Base-by-base conservation (phyloP, 2,888 invertebrate species). In the Gari tellinella region DNA sequence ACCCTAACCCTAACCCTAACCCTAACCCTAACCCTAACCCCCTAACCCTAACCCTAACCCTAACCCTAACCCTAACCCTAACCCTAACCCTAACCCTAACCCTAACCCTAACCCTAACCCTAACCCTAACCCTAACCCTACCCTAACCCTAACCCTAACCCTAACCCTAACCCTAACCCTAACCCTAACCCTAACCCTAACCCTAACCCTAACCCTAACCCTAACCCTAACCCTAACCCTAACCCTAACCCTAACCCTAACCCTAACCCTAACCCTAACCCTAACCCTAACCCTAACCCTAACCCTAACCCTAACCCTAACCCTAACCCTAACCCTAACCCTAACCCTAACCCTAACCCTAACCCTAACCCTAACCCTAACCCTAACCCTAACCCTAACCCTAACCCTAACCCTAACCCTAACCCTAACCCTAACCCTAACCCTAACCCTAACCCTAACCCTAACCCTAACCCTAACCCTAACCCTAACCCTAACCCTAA, bases 61-160 rank as follows among this genome's bases (percentile, higher is more conserved):
- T 76, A 80, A 81, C 82, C 81, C 70, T 81, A 80, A 81, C 79
- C 79, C 72, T 80, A 76, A 79, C 83, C 80, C 72, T 62, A 62
- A 58, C 67, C 63, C 48, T 63, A 63, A 57, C 67, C 63, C 48
- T 51, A 64, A 58, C 70, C 66, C 57, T 62, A 72, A 61, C 66
- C 66, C 57, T 62, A 66, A 61, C 72, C 66, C 62, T 66, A 72
- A 66, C 72, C 66, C 62, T 65, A 65, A 64, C 70, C 64, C 61
- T 65, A 72, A 66, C 70, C 61, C 43, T 41, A 63, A 57, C 55
- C 43, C 64, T 31, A 52, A 51, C 45, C 51, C 64, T 58, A 57
- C n/a, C n/a, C n/a, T n/a, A n/a, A n/a, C n/a, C n/a, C 53, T 49
- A 62, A 62, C 72, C 63, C 62, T 67, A 73, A 68, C 75, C 69